Evolutionary conservation across 2,888 invertebrate genomes (phyloP), one percentile per base, ranked within the genome.

Genomic region (Apamea crenata): DNA sequence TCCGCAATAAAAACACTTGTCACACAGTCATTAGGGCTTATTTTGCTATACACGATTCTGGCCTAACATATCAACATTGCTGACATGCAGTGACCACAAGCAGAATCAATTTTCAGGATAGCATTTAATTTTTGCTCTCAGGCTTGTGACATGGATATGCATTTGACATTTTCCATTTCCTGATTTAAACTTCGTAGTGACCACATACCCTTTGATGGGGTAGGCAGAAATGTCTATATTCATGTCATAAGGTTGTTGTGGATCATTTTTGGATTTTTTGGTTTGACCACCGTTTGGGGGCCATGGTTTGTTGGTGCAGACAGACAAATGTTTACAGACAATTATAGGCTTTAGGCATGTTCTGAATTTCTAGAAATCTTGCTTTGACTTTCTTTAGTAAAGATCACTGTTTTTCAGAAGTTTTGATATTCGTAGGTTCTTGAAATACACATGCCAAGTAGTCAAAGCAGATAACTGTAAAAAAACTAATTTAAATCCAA

Each of bases 161-260:
- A 88, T 92, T 91, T 95, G 96, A 96, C 96, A 91, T 94, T 94
- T 92, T 93, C 93, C 91, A 96, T 95, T 96, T 96, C 95, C 96
- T 93, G 93, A 89, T 90, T 91, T 91, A 87, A 80, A 83, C 74
- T 83, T 84, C 86, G 77, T 70, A 75, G 86, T 91, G 91, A 91
- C 91, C 92, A 87, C 88, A 82, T 82, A 73, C 78, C 79, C 83
- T 84, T 83, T 83, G 77, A 80, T 68, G 36, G 81, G 63, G n/a
- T 56, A 32, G 67, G n/a, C 74, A 66, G 63, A 66, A 50, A 78
- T 65, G 32, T 73, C 29, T 36, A 6, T 70, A 77, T 71, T 68
- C 67, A 47, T 76, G 53, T 65, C 59, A 36, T 66, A 59, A 44
- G 56, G 66, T 70, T 50, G 59, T 29, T 85, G 25, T 70, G 53